These are phyloP conservation scores for Keiferia lycopersicella DNA, from an alignment of 2,888 invertebrate genomes.

Conservation along the genomic window DNA sequence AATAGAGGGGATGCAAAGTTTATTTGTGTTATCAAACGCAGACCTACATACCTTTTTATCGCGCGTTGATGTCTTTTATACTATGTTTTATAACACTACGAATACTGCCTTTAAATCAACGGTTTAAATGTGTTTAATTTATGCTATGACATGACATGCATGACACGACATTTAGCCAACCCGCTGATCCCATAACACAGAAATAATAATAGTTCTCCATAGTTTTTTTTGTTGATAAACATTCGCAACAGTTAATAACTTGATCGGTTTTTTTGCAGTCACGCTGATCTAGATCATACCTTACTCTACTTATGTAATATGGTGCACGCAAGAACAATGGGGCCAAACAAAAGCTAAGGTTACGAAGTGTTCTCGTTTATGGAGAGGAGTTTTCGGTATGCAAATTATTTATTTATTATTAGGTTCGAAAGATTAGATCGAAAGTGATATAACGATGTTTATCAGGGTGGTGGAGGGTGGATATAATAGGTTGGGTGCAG, in stretches of 20 bases:
- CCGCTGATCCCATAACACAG: not conserved
- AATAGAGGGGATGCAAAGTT: not conserved
- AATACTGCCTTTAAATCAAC: too few species aligned
- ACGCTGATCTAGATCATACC: slow-evolving; percentile 1
- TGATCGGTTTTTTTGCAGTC: slow-evolving; percentile 10
- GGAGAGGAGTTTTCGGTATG: slow-evolving; percentile 7
- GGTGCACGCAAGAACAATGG: not conserved
- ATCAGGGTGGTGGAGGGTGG: not conserved
- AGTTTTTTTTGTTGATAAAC: slow-evolving; percentile 16
- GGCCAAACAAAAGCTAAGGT: not conserved
- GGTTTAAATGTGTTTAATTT: too few species aligned
- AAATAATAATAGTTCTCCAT: not conserved
- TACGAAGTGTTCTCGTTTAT: not conserved
- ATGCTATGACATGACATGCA: not conserved
- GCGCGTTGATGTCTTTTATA: slow-evolving; percentile 29
- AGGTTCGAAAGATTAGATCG: not conserved
- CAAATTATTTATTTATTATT: not conserved
- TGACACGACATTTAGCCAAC: slow-evolving; percentile 14
- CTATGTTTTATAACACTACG: slow-evolving; percentile 8
- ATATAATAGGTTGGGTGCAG: not conserved
- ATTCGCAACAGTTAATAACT: not conserved
- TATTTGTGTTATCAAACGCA: too few species aligned
- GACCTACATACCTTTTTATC: not conserved
- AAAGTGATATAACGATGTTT: not conserved
- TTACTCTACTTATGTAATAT: slow-evolving; percentile 4